Base-by-base conservation (phyloP, 1,140 invertebrate genomes). In the Drosophila obscura region DNA sequence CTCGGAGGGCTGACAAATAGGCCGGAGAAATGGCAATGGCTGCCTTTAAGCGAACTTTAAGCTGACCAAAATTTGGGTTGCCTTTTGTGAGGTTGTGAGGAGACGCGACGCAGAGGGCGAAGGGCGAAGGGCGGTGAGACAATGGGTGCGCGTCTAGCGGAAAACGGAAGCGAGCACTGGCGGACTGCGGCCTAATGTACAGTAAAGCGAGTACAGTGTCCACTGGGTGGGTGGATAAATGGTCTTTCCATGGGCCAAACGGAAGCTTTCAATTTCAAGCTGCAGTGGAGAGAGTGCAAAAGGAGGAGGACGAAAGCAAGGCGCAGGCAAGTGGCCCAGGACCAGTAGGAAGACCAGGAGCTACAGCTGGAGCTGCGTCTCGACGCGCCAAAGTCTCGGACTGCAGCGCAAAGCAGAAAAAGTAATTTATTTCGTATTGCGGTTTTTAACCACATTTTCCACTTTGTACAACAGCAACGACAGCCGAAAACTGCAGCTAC, bases 381-480 rank as follows among this genome's bases (percentile, higher is more conserved):
- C 24, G 9, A 73, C 43, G 57, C 51, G 55, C 51, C 46, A 48
- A 46, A 50, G 51, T 69, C 60, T 82, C 63, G 79, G 61, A 75
- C 80, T 73, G 63, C 78, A 80, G 58, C 79, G 79, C 83, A 87
- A 88, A 88, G 84, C 80, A 83, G 83, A 88, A 88, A 88, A 88
- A 88, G 83, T 89, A 88, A 88, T 88, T 88, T 88, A 88, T 88
- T 88, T 88, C 83, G 79, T 88, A 89, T 89, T 88, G 83, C 83
- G 83, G 83, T 88, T 88, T 88, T 88, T 88, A 89, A 88, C 83
- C 83, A 88, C 83, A 88, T 88, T 88, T 88, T 88, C 83, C 83
- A 88, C 83, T 88, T 88, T 88, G 83, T 87, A 88, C 82, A 83
- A 78, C 83, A 65, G 83, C 82, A 87, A 82, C 82, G 82, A 88